These are phyloP conservation scores for Limnothrissa miodon DNA, from an alignment of 2,113 vertebrate genomes.

Conservation along the genomic window DNA sequence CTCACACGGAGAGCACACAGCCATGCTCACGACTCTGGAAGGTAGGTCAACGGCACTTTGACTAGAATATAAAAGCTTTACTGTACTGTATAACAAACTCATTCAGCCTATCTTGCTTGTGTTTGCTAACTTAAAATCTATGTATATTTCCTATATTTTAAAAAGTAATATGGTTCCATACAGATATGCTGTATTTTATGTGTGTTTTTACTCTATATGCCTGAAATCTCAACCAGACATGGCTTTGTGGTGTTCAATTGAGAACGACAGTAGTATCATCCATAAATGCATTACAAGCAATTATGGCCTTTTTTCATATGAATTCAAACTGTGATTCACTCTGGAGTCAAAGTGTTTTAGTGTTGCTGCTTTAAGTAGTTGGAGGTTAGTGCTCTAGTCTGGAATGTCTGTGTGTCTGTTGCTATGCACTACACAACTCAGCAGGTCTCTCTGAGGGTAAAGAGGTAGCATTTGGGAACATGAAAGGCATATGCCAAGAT, in stretches of 20 bases:
- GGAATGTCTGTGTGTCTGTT: not conserved
- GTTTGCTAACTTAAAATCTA: not conserved
- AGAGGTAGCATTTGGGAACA: conserved; percentile 36
- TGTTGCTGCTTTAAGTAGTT: not conserved
- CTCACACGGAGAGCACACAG: not conserved
- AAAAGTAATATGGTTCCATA: no score
- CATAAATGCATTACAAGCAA: not conserved
- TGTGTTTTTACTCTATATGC: not conserved
- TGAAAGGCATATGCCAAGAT: conserved; percentile 51
- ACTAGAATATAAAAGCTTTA: not conserved
- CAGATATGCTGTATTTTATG: not conserved
- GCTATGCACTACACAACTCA: not conserved
- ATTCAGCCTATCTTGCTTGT: not conserved
- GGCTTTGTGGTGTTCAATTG: not conserved
- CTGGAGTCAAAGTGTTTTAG: not conserved
- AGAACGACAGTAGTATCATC: not conserved
- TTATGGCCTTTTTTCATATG: not conserved
- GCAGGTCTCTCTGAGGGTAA: conserved; percentile 5
- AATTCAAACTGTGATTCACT: not conserved
- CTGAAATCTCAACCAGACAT: not conserved
- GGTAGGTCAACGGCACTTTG: not conserved
- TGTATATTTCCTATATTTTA: no score
- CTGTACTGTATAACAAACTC: no score
- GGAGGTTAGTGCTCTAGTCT: not conserved
- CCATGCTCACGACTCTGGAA: not conserved